A percentile compares a stretch with the other conserved stretches of the same genome.
These are phyloP conservation scores for Fragariocoptes setiger DNA, from an alignment of 1,140 invertebrate genomes.

Conservation along the genomic window DNA sequence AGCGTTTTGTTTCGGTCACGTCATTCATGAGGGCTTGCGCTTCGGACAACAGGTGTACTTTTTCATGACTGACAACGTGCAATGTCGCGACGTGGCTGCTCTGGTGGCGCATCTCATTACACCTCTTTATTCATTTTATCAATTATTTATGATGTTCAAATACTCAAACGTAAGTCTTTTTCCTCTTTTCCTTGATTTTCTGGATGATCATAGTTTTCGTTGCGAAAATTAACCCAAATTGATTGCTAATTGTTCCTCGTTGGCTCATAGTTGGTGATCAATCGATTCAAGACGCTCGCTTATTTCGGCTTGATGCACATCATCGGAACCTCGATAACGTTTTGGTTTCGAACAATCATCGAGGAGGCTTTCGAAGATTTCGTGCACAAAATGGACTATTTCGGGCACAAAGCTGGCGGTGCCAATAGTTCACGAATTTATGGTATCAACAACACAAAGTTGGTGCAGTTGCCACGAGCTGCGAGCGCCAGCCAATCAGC, in stretches of 20 bases:
- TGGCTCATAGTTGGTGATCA: conserved; percentile 22
- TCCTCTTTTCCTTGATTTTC: too few species aligned
- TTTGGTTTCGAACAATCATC: conserved; percentile 36
- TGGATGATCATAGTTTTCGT: conserved; percentile 7
- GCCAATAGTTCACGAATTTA: background rate
- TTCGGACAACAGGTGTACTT: conserved; percentile 28
- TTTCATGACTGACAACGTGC: conserved; percentile 18
- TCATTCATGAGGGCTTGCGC: conserved; percentile 30
- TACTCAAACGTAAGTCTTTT: conserved; percentile 32
- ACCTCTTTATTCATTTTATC: conserved; percentile 32
- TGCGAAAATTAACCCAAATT: background rate
- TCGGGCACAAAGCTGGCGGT: background rate
- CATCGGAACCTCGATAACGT: conserved; percentile 32
- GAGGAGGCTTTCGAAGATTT: conserved; percentile 26
- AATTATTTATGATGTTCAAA: conserved; percentile 38
- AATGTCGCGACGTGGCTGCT: conserved; percentile 17
- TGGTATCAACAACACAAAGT: background rate
- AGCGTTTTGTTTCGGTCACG: conserved; percentile 36
- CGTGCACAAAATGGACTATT: conserved; percentile 4
- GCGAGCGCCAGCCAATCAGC: background rate
- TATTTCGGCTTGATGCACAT: conserved; percentile 37
- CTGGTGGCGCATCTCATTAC: conserved; percentile 26
- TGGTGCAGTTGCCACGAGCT: too few species aligned
- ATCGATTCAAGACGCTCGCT: conserved; percentile 23
- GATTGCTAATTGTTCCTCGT: background rate